Evolutionary conservation across 64 coral and sea anemone species (phyloP), one percentile per base, ranked within the genome.

Genomic region (Dendronephthya gigantea): DNA sequence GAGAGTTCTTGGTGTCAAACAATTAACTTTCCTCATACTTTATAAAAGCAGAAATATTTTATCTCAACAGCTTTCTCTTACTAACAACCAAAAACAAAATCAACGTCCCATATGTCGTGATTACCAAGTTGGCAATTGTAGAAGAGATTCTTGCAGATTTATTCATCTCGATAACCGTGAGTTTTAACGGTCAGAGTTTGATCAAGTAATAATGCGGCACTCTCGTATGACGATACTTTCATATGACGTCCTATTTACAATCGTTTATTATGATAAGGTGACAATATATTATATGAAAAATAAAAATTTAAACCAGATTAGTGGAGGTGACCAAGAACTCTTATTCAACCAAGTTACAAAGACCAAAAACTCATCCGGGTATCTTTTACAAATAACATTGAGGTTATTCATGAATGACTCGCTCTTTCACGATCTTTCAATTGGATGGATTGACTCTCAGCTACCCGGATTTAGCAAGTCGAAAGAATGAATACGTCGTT

Each of bases 141-240:
- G 93, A 87, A 90, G 95, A 86, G 95, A 98, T 82, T 89, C 92
- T 87, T 98, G 95, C 87, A 92, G 95, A 89, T 98, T 93, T 98
- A 92, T 92, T 88, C 95, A 98, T 89, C 90, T 98, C 89, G 91
- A 90, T 87, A 92, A 79, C 72, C 72, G 72, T 79, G 72, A 79
- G 72, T 79, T 62, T 62, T 45, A 11, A 45, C 41, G 4, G 41
- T 45, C 41, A 82, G 62, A 74, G 49, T 39, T 40, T 48, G 36
- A 47, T 45, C 19, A 43, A 43, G 82, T 83, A 27, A 43, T 45
- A 28, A 23, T 7, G 82, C 39, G 76, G 37, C 33, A 39, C 43
- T 34, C 28, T 82, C 76, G n/a, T n/a, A n/a, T n/a, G n/a, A n/a
- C n/a, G n/a, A n/a, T 87, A 88, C 76, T 88, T 75, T 88, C 82